Conservation (phyloP, 1,140 invertebrate species). For the Triops longicaudatus region DNA sequence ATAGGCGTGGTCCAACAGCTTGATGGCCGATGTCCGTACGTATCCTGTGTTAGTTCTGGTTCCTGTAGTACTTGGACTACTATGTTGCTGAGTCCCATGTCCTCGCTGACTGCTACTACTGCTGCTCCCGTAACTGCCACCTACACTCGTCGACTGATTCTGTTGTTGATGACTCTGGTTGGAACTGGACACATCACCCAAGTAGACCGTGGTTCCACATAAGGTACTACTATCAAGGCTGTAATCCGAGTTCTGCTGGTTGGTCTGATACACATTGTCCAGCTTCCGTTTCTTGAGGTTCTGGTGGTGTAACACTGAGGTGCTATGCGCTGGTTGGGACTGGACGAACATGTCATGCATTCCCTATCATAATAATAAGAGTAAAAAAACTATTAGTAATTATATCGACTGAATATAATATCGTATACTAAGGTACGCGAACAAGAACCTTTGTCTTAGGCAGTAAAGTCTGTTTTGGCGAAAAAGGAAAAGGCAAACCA, state of each 20-base stretch:
- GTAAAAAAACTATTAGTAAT: conserved; percentile 7
- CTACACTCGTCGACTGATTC: conserved; percentile 20
- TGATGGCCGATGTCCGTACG: conserved; percentile 34
- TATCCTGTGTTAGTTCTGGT: conserved; percentile 35
- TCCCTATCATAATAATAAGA: conserved; percentile 45
- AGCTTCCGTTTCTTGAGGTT: conserved; percentile 49
- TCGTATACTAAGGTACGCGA: too few species aligned
- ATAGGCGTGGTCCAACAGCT: conserved; percentile 32
- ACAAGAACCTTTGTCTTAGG: too few species aligned
- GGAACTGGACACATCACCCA: conserved; percentile 35
- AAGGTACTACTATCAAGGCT: conserved; percentile 29
- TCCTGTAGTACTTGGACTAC: conserved; percentile 31
- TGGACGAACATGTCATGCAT: conserved; percentile 64
- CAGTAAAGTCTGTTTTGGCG: too few species aligned
- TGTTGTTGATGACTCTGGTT: neutral
- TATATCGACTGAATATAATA: too few species aligned
- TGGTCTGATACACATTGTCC: conserved; percentile 41
- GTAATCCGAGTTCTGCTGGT: conserved; percentile 33
- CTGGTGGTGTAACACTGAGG: conserved; percentile 28
- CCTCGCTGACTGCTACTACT: conserved; percentile 17
- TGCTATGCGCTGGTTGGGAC: conserved; percentile 45
- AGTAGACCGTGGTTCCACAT: conserved; percentile 32
- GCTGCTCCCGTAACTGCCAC: conserved; percentile 20
- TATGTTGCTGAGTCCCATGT: conserved; percentile 21
- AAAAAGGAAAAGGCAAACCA: too few species aligned